These are phyloP conservation scores for Salpingus planirostris DNA, from an alignment of 2,888 invertebrate genomes.

Conservation along the genomic window DNA sequence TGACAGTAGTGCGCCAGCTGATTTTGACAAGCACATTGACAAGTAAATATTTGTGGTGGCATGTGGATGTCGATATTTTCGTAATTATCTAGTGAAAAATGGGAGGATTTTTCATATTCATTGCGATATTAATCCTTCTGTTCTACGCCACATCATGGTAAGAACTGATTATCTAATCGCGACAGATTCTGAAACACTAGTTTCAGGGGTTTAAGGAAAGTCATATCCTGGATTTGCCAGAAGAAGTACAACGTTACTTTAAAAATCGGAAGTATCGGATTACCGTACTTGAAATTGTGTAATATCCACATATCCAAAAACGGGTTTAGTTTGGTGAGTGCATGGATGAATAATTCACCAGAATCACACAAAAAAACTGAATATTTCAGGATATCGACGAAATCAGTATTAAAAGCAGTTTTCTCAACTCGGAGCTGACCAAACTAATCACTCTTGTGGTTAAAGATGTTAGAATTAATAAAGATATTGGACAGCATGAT, in stretches of 20 bases:
- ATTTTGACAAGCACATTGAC: too few relatives aligned
- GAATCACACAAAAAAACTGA: too few relatives aligned
- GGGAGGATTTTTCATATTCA: conserved; percentile 21
- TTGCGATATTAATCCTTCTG: conserved; percentile 18
- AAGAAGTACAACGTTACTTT: conserved; percentile 71
- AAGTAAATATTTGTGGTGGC: too few relatives aligned
- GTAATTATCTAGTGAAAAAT: too few relatives aligned
- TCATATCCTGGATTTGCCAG: conserved; percentile 72
- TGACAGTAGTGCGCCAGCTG: too few relatives aligned
- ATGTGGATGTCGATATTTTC: too few relatives aligned
- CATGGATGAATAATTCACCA: too few relatives aligned
- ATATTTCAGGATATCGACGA: conserved; percentile 70
- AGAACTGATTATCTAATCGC: conserved; percentile 6
- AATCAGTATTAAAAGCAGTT: conserved; percentile 76
- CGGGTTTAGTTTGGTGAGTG: conserved; percentile 44
- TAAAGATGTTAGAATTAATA: conserved; percentile 70
- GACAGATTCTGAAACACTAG: conserved; percentile 8
- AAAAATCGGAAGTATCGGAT: conserved; percentile 71
- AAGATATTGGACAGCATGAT: conserved; percentile 48
- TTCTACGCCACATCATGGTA: conserved; percentile 38
- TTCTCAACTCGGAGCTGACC: conserved; percentile 80
- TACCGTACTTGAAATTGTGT: conserved; percentile 68
- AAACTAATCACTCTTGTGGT: conserved; percentile 77
- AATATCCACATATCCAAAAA: conserved; percentile 75
- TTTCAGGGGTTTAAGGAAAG: conserved; percentile 65